Base-by-base conservation (phyloP, 2,113 vertebrate species). In the Tichodroma muraria region DNA sequence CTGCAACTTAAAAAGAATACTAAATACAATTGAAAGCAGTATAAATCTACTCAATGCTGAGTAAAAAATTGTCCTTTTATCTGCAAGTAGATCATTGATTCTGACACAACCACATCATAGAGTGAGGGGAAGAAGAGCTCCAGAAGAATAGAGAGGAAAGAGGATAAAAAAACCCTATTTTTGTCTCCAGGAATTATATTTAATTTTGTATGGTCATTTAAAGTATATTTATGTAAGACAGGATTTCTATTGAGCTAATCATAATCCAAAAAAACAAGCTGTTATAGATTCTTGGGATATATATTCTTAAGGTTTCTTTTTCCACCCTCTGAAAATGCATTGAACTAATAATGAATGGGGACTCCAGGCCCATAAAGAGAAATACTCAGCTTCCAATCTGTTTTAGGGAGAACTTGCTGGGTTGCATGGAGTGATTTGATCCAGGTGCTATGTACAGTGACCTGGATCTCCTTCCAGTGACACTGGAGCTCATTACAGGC, bases 1-100 rank as follows among this genome's bases (percentile, higher is more conserved):
- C 31, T 27, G 57, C 38, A 63, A 42, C 52, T 86, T 89, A 54
- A 91, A 94, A 95, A 45, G 44, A 85, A 72, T 91, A 89, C 33
- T 72, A 73, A 88, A 71, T 88, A 80, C 49, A 54, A 61, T 60
- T 33, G 71, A 89, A 88, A 93, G 53, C 42, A 75, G 56, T 52
- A 45, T 89, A 73, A 88, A 77, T 69, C 42, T 82, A 54, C 52
- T 76, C 52, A 72, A 45, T 56, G 79, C 38, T 91, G 64, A 78
- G 53, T 31, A 22, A 89, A 91, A 83, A 59, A 28, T 11, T 42
- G 31, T 83, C 37, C 52, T 77, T 91, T 88, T 96, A 80, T 95
- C 80, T 94, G 16, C 85, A 80, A 94, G 69, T 60, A 78, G 52
- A 77, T 95, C 44, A 75, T 83, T 90, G 89, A 77, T 88, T 88